Conservation (phyloP, 1,140 invertebrate species). For the Aphaenogaster floridana region DNA sequence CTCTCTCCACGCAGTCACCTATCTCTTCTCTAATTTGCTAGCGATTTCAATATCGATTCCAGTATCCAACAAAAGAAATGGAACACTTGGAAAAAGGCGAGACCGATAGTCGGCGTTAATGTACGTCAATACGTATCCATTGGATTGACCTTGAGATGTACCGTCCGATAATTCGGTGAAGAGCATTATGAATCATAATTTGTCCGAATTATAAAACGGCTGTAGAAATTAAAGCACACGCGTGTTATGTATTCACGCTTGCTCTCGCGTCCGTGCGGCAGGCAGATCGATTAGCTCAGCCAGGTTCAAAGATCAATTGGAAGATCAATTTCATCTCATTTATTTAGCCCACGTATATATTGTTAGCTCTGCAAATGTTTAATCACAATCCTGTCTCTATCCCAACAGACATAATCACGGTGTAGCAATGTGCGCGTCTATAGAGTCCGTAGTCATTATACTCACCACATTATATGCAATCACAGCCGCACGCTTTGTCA, state of each 20-base stretch:
- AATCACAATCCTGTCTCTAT: background rate
- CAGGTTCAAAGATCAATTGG: background rate
- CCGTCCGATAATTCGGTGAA: slow-evolving; percentile 66
- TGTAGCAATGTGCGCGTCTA: background rate
- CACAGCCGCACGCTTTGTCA: background rate
- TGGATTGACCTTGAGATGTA: slow-evolving; percentile 79
- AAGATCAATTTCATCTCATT: background rate
- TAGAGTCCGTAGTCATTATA: background rate
- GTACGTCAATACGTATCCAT: slow-evolving; percentile 56
- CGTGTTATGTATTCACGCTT: background rate
- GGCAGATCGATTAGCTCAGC: background rate
- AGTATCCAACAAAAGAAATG: background rate
- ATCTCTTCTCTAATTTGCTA: background rate
- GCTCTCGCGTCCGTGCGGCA: background rate
- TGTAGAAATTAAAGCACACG: background rate
- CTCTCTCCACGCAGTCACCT: background rate
- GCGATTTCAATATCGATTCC: background rate
- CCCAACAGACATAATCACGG: no score
- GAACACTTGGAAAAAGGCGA: background rate
- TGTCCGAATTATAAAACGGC: slow-evolving; percentile 52
- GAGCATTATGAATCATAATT: slow-evolving; percentile 76
- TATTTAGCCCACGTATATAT: background rate
- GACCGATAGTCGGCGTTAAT: slow-evolving; percentile 2
- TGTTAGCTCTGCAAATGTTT: background rate
- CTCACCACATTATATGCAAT: background rate